Evolutionary conservation across 2,888 invertebrate genomes (phyloP).

Genomic region (Tanypteryx hageni): DNA sequence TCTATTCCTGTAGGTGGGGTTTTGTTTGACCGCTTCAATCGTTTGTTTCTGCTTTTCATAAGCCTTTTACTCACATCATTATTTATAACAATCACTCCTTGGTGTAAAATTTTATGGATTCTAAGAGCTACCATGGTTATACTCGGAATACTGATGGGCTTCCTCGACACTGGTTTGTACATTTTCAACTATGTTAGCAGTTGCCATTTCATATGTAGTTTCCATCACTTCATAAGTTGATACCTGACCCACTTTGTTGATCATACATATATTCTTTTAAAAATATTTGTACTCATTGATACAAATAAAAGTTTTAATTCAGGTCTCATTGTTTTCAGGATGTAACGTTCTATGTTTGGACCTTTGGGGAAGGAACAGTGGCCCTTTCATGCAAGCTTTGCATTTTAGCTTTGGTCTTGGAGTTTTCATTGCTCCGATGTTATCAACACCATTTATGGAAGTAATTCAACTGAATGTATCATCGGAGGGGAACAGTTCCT

Average conservation of each 20-base stretch:
- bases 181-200: neutral
- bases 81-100: constrained; percentile 73
- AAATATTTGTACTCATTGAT: neutral
- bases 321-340: constrained; percentile 71
- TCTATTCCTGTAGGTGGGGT: constrained; percentile 69
- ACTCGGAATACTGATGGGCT: constrained; percentile 74
- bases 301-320: neutral
- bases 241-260: neutral
- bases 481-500: constrained; percentile 61
- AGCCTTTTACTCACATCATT: constrained; percentile 73
- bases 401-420: constrained; percentile 76
- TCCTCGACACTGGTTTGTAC: constrained; percentile 72
- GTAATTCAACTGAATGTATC: constrained; percentile 42
- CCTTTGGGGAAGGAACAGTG: constrained; percentile 72
- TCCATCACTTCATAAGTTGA: neutral
- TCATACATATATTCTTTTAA: neutral
- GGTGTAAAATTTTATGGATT: constrained; percentile 72
- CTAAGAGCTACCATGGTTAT: constrained; percentile 72
- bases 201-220: neutral
- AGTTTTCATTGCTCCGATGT: constrained; percentile 75
- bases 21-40: constrained; percentile 72
- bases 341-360: constrained; percentile 75
- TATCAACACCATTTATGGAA: constrained; percentile 74
- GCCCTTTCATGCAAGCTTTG: constrained; percentile 75
- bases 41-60: constrained; percentile 73